phyloP scores from a whole-genome alignment of 2,797 vertebrate species.

The Gallinago nigripennis region DNA sequence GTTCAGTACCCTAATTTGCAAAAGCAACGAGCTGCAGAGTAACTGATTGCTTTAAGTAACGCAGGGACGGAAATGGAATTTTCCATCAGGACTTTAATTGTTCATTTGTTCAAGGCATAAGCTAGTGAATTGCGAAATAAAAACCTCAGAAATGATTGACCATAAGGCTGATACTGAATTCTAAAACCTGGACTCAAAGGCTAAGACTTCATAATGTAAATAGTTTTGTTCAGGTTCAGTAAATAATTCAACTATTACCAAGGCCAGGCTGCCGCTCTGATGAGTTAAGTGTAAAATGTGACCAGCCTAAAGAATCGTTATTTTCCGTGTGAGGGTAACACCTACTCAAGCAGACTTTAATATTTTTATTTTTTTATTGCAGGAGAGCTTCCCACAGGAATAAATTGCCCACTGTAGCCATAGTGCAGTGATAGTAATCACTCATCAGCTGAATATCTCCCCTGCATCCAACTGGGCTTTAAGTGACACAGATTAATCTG shows the following conservation, averaged over 20 bases:
- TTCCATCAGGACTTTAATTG: background rate
- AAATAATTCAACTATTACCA: background rate
- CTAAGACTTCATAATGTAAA: background rate
- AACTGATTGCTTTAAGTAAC: background rate
- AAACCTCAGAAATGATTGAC: background rate
- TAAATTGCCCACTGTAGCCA: background rate
- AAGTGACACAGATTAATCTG: background rate
- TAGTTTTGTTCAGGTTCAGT: constrained; percentile 4
- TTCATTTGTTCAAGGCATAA: constrained; percentile 25
- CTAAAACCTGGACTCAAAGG: background rate
- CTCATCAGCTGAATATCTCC: background rate
- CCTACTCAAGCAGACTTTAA: background rate
- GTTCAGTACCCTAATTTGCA: background rate
- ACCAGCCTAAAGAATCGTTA: background rate
- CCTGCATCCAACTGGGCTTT: background rate
- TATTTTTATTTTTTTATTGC: constrained; percentile 6
- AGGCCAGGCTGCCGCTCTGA: background rate
- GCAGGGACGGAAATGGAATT: background rate
- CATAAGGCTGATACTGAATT: background rate
- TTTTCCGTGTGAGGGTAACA: background rate
- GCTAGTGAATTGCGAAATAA: background rate
- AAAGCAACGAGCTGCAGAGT: background rate
- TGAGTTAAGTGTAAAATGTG: background rate
- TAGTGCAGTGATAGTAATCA: background rate
- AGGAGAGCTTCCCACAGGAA: background rate